A percentile compares a stretch with the other conserved stretches of the same genome.
phyloP scores from a whole-genome alignment of 2,113 vertebrate species.

The Percina caprodes region DNA sequence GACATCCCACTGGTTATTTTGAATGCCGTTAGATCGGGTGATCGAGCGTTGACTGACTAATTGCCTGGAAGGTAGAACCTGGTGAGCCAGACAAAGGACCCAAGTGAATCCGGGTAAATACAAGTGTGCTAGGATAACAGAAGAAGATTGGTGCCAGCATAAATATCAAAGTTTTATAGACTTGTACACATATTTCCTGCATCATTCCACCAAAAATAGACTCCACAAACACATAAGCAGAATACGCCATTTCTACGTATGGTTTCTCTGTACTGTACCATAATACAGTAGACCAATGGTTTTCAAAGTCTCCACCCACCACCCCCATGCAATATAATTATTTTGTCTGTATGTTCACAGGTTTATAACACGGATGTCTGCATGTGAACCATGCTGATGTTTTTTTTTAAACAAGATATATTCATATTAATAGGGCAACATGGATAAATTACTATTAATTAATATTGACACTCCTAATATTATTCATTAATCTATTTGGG shows the following conservation, averaged over 20 bases:
- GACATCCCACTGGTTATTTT: conserved; percentile 65
- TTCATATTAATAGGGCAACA: not conserved
- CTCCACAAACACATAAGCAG: not conserved
- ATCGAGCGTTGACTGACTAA: conserved; percentile 56
- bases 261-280: not conserved
- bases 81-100: conserved; percentile 22
- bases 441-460: not conserved
- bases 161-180: conserved; percentile 11
- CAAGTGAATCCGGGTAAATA: conserved; percentile 35
- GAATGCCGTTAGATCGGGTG: conserved; percentile 66
- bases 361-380: not conserved
- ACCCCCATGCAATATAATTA: not conserved
- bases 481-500: not conserved
- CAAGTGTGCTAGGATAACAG: not conserved
- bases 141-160: conserved; percentile 21
- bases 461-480: not conserved
- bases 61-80: conserved; percentile 55
- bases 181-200: not conserved
- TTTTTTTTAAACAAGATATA: too few relatives aligned
- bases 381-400: not conserved
- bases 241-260: not conserved
- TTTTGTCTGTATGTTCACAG: not conserved
- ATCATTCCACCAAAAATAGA: conserved; percentile 3
- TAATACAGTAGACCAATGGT: not conserved
- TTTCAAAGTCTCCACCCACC: too few relatives aligned